Conservation (phyloP, 2,888 invertebrate genomes). For the Nomada fabriciana region DNA sequence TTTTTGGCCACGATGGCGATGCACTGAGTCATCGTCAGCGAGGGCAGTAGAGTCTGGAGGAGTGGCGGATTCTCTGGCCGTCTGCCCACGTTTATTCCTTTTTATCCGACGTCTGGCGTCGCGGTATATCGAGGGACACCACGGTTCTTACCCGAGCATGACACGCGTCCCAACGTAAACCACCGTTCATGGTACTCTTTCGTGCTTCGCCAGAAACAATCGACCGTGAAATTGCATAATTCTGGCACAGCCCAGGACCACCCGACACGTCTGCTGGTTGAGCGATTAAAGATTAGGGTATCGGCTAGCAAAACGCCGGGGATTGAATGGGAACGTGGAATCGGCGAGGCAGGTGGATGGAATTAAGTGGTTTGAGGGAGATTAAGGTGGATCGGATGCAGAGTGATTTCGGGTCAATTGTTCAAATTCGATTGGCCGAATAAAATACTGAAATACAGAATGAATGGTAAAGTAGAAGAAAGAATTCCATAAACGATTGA, state of each 20-base stretch:
- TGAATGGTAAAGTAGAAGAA: too few species aligned
- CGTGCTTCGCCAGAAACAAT: neutral
- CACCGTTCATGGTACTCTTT: neutral
- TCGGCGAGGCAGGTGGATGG: slow-evolving; percentile 16
- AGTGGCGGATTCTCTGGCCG: slow-evolving; percentile 72
- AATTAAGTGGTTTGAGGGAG: slow-evolving; percentile 8
- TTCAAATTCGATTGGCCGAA: neutral
- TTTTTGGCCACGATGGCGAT: slow-evolving; percentile 47
- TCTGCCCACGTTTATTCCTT: slow-evolving; percentile 70
- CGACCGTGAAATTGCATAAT: slow-evolving; percentile 30
- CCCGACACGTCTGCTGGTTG: neutral
- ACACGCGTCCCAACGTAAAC: slow-evolving; percentile 10
- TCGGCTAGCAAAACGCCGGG: neutral
- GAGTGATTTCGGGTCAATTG: neutral
- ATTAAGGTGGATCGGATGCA: slow-evolving; percentile 1
- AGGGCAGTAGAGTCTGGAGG: slow-evolving; percentile 65
- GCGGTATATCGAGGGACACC: slow-evolving; percentile 11
- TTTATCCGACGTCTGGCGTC: slow-evolving; percentile 46
- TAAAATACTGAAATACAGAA: neutral
- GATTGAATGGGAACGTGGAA: slow-evolving; percentile 5
- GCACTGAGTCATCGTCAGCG: slow-evolving; percentile 73
- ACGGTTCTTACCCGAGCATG: slow-evolving; percentile 24
- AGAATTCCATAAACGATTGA: too few species aligned
- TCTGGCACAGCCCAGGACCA: neutral
- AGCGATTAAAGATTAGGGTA: neutral